A percentile compares a stretch with the other conserved stretches of the same genome.
Conservation (phyloP, 2,888 invertebrate species). For the Physocephala rufipes region DNA sequence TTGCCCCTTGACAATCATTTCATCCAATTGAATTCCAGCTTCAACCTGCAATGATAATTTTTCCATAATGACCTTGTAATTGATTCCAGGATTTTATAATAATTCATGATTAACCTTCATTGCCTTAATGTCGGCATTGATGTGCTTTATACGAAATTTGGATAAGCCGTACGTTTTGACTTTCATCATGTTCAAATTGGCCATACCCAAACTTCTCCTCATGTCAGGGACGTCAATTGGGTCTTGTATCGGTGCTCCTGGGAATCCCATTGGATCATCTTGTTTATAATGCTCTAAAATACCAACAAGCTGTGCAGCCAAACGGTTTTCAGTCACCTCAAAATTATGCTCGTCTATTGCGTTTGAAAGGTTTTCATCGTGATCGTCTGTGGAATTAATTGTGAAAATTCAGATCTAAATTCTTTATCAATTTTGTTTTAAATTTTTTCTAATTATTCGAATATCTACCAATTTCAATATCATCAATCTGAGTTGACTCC, state of each 20-base stretch:
- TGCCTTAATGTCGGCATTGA: conserved; percentile 76
- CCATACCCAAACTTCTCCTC: conserved; percentile 75
- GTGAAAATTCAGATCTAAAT: neutral
- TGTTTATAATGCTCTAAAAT: conserved; percentile 83
- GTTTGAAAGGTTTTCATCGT: conserved; percentile 41
- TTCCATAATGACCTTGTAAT: neutral
- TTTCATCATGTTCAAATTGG: conserved; percentile 76
- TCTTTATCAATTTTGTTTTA: neutral
- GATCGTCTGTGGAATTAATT: conserved; percentile 36
- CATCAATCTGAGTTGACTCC: conserved; percentile 20
- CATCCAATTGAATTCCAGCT: conserved; percentile 76
- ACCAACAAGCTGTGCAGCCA: conserved; percentile 76
- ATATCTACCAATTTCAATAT: neutral
- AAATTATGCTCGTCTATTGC: conserved; percentile 56
- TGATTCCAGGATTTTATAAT: neutral
- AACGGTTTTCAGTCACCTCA: conserved; percentile 71
- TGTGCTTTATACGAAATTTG: conserved; percentile 77
- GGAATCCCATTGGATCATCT: conserved; percentile 81
- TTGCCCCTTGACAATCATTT: conserved; percentile 76
- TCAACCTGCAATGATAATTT: conserved; percentile 69
- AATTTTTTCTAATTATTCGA: conserved; percentile 9
- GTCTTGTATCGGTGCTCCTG: conserved; percentile 81
- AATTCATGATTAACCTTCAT: conserved; percentile 78
- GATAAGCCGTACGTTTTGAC: conserved; percentile 79
- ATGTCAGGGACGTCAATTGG: conserved; percentile 82